phyloP scores from a whole-genome alignment of 1,140 invertebrate species.

The Melanaphis sacchari region DNA sequence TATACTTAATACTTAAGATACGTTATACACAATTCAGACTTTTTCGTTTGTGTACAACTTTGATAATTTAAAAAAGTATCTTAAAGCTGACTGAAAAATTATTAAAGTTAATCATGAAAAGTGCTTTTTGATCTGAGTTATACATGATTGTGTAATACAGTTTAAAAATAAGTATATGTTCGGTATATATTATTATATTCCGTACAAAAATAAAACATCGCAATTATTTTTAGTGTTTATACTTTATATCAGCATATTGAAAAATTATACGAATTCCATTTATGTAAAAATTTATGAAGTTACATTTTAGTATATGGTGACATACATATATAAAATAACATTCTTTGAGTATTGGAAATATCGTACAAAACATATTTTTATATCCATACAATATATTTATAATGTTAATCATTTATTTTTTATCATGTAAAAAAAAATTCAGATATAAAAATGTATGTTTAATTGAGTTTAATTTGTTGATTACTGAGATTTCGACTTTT shows the following conservation, averaged over 20 bases:
- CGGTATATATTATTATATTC: neutral
- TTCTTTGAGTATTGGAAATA: neutral
- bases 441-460: neutral
- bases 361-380: neutral
- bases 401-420: neutral
- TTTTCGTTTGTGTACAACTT: neutral
- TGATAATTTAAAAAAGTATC: neutral
- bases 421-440: neutral
- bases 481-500: too few relatives aligned
- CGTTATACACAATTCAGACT: neutral
- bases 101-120: conserved; percentile 6
- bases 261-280: neutral
- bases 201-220: neutral
- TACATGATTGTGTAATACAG: neutral
- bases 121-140: neutral
- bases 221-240: conserved; percentile 28
- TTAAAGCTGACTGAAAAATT: neutral
- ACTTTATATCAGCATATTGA: neutral
- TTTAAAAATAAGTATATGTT: neutral
- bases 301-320: neutral
- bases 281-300: neutral
- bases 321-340: neutral
- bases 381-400: neutral
- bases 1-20: neutral
- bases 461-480: too few relatives aligned